Conservation (phyloP, 2,888 invertebrate genomes). For the Sicus ferrugineus region DNA sequence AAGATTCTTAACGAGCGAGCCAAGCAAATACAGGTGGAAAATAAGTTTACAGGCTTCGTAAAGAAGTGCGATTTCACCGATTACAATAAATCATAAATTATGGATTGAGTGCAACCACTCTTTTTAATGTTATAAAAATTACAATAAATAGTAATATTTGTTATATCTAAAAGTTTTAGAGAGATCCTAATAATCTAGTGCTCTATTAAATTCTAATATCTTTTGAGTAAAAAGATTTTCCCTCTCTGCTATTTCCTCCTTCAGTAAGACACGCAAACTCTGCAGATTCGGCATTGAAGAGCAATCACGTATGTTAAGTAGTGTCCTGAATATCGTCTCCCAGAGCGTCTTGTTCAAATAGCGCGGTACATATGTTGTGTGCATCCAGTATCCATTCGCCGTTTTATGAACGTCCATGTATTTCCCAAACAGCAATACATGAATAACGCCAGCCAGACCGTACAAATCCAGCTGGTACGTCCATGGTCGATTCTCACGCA, state of each 20-base stretch:
- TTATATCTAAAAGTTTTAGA: too few relatives aligned
- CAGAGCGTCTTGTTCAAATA: conserved; percentile 77
- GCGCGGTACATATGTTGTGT: conserved; percentile 56
- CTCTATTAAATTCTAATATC: conserved; percentile 57
- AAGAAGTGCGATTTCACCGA: conserved; percentile 21
- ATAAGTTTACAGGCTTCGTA: not conserved
- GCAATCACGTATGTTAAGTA: conserved; percentile 84
- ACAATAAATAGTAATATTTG: too few relatives aligned
- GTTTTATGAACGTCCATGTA: conserved; percentile 83
- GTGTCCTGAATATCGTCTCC: conserved; percentile 80
- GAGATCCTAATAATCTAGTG: conserved; percentile 43
- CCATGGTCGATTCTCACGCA: conserved; percentile 91
- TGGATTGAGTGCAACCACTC: not conserved
- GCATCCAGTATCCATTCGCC: conserved; percentile 54
- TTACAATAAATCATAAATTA: conserved; percentile 8
- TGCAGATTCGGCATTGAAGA: conserved; percentile 77
- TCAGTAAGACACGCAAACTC: conserved; percentile 54
- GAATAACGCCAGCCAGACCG: conserved; percentile 87
- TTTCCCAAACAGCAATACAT: conserved; percentile 85
- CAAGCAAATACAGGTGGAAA: not conserved
- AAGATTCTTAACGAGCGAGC: conserved; percentile 44
- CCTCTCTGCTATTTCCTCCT: conserved; percentile 57
- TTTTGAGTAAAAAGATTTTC: conserved; percentile 57
- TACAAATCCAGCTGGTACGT: conserved; percentile 93
- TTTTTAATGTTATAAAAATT: too few relatives aligned